Percentiles rank a stretch among this genome's conserved stretches.
Conservation (phyloP, 2,113 vertebrate genomes). For the Nothoprocta perdicaria region DNA sequence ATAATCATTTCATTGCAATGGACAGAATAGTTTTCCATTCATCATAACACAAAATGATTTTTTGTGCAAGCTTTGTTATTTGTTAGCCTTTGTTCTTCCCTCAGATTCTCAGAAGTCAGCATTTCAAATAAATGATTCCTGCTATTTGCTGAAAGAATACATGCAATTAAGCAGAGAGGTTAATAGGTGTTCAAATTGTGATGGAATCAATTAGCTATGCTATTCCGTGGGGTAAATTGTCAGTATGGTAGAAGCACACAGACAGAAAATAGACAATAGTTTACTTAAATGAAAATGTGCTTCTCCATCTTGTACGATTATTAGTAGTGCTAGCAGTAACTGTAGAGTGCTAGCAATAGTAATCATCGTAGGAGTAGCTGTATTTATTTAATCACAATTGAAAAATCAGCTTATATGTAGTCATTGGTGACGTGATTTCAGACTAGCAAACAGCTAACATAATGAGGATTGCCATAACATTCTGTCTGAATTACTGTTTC, state of each 20-base stretch:
- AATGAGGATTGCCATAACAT: neutral
- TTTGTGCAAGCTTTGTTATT: neutral
- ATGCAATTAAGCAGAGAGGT: constrained; percentile 1
- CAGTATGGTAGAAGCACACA: neutral
- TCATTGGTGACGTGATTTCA: neutral
- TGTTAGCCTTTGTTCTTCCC: neutral
- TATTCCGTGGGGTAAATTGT: neutral
- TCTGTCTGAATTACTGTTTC: neutral
- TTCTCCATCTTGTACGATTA: neutral
- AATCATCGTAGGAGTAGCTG: neutral
- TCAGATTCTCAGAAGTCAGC: neutral
- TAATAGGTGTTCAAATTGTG: neutral
- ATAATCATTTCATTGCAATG: neutral
- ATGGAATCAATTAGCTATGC: neutral
- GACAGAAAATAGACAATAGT: neutral
- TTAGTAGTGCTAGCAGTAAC: neutral
- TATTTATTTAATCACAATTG: neutral
- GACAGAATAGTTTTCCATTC: neutral
- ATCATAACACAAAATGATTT: neutral
- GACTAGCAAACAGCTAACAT: neutral
- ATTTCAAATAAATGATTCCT: constrained; percentile 3
- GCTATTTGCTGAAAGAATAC: neutral
- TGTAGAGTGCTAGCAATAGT: neutral
- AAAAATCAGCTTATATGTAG: neutral
- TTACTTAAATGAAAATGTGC: neutral